Percentiles rank a stretch among this genome's conserved stretches.
Evolutionary conservation across 1,140 invertebrate species (phyloP).

Genomic region (Holotrichia oblita): DNA sequence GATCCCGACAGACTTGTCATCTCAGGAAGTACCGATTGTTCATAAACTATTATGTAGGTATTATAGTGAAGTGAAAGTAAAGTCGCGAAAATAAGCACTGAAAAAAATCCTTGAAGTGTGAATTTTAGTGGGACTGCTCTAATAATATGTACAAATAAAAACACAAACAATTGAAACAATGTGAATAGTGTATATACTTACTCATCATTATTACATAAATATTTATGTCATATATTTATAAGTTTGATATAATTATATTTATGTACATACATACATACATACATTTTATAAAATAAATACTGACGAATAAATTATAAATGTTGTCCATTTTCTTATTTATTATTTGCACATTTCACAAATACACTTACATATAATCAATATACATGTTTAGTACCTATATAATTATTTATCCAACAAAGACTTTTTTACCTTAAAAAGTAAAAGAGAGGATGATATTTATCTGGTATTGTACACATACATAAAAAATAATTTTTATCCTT

Average conservation of each 20-base stretch:
- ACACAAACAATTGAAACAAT: too few relatives aligned
- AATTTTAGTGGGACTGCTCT: too few relatives aligned
- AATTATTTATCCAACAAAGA: too few relatives aligned
- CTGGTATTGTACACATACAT: too few relatives aligned
- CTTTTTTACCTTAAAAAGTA: too few relatives aligned
- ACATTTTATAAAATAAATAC: conserved; percentile 1
- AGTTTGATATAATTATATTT: background rate
- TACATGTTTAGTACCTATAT: background rate
- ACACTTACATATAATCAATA: background rate
- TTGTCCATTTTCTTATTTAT: background rate
- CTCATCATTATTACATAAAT: background rate
- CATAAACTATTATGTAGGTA: conserved; percentile 44
- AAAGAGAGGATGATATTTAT: too few relatives aligned
- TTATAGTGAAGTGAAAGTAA: too few relatives aligned
- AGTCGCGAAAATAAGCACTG: too few relatives aligned
- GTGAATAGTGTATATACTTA: background rate
- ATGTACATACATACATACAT: too few relatives aligned
- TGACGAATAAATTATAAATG: background rate
- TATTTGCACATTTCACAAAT: background rate
- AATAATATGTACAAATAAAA: too few relatives aligned
- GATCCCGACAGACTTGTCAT: conserved; percentile 72
- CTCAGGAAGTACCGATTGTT: conserved; percentile 71
- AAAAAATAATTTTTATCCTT: too few relatives aligned
- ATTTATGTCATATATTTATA: background rate
- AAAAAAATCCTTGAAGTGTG: too few relatives aligned